These are phyloP conservation scores for Phytoseiulus persimilis DNA, from an alignment of 2,888 invertebrate genomes.

Conservation along the genomic window DNA sequence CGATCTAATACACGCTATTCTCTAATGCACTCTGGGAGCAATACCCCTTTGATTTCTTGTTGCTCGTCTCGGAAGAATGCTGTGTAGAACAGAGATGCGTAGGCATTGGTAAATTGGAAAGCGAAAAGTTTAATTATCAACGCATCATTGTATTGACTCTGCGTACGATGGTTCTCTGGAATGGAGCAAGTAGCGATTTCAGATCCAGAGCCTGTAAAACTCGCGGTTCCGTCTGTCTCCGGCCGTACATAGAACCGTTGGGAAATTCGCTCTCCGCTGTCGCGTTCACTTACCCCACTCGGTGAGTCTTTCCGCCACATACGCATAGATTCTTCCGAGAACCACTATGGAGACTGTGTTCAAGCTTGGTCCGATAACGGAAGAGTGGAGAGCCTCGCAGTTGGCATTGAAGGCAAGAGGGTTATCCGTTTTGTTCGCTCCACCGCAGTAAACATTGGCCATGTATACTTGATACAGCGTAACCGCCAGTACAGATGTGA, in stretches of 20 bases:
- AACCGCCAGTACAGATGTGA: constrained; percentile 49
- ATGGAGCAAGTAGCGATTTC: neutral
- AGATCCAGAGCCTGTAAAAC: no score
- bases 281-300: constrained; percentile 49
- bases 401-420: constrained; percentile 40
- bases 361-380: constrained; percentile 51
- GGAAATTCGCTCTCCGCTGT: neutral
- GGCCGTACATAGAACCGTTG: neutral
- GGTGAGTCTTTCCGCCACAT: constrained; percentile 50
- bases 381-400: constrained; percentile 49
- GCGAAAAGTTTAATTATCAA: constrained; percentile 54
- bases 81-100: constrained; percentile 53
- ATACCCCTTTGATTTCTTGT: constrained; percentile 31
- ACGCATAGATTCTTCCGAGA: constrained; percentile 49
- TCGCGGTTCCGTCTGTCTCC: no score
- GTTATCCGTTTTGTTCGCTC: constrained; percentile 40
- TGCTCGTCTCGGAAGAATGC: constrained; percentile 51
- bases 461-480: constrained; percentile 51
- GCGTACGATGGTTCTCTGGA: constrained; percentile 53
- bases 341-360: constrained; percentile 53
- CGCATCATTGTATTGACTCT: constrained; percentile 52
- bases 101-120: constrained; percentile 54
- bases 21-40: neutral
- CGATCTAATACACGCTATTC: no score
- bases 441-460: constrained; percentile 46